Percentiles rank a stretch among this genome's conserved stretches.
Evolutionary conservation across 2,797 vertebrate species (phyloP).

Genomic region (Gallinago stenura): DNA sequence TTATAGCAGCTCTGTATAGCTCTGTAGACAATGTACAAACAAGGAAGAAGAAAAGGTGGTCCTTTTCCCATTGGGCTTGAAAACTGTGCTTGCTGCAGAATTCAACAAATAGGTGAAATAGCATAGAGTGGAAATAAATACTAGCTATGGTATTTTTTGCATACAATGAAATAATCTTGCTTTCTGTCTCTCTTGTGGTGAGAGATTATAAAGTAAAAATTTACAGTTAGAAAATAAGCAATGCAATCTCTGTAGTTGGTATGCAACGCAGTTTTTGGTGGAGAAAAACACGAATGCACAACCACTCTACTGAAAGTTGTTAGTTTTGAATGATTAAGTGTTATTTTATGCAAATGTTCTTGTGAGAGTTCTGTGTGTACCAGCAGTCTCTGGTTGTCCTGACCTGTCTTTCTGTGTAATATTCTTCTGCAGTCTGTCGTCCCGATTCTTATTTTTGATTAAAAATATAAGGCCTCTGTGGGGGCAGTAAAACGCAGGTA

Average conservation of each 20-base stretch:
- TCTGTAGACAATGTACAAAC: background rate
- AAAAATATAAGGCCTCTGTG: accelerated
- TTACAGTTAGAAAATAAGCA: background rate
- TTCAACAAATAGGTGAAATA: background rate
- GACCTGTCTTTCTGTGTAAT: background rate
- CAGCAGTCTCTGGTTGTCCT: background rate
- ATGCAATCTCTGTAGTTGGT: background rate
- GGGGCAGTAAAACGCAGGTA: background rate
- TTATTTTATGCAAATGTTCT: background rate
- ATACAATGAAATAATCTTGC: background rate
- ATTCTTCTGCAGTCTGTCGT: background rate
- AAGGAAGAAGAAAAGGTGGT: background rate
- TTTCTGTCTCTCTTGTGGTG: background rate
- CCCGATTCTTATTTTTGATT: background rate
- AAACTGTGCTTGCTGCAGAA: background rate
- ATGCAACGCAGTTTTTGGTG: background rate
- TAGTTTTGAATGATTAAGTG: background rate
- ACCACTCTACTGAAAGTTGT: background rate
- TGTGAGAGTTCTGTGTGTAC: background rate
- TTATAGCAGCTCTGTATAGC: background rate
- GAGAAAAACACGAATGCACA: accelerated
- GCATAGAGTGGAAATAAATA: background rate
- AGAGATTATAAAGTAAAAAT: background rate
- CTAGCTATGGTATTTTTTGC: background rate
- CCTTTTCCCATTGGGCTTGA: background rate